These are phyloP conservation scores for Vipera latastei DNA, from an alignment of 2,797 vertebrate genomes.

Conservation along the genomic window DNA sequence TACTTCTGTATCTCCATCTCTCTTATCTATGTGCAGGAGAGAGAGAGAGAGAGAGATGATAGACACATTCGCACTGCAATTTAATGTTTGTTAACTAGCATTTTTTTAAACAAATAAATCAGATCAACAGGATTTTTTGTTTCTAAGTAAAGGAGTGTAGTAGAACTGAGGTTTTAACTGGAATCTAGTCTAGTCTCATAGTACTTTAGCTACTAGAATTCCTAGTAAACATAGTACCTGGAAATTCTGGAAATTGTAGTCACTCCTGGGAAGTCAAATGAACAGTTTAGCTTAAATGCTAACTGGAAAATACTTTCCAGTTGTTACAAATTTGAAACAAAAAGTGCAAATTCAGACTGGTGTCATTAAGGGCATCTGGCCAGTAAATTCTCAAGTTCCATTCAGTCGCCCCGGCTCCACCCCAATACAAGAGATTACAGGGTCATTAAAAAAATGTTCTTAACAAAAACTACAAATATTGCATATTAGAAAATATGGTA, in stretches of 20 bases:
- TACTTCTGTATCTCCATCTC: background rate
- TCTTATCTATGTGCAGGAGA: background rate
- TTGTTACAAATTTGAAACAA: background rate
- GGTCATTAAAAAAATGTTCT: background rate
- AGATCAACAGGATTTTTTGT: background rate
- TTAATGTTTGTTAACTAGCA: background rate
- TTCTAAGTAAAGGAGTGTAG: background rate
- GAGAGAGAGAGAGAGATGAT: no score
- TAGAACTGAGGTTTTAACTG: background rate
- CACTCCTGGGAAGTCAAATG: background rate
- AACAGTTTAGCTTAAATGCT: background rate
- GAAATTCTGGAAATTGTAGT: background rate
- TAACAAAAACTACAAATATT: background rate
- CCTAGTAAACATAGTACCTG: background rate
- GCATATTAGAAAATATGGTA: background rate
- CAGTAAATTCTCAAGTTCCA: background rate
- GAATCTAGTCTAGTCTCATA: background rate
- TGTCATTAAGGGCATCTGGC: background rate
- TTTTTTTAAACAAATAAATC: background rate
- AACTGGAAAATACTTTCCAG: background rate
- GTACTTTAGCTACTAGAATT: background rate
- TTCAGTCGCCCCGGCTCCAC: background rate
- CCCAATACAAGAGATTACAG: background rate
- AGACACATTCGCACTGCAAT: background rate
- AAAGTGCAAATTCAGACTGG: background rate